Base-by-base conservation (phyloP, 1,140 invertebrate species). In the Lucilia cuprina region DNA sequence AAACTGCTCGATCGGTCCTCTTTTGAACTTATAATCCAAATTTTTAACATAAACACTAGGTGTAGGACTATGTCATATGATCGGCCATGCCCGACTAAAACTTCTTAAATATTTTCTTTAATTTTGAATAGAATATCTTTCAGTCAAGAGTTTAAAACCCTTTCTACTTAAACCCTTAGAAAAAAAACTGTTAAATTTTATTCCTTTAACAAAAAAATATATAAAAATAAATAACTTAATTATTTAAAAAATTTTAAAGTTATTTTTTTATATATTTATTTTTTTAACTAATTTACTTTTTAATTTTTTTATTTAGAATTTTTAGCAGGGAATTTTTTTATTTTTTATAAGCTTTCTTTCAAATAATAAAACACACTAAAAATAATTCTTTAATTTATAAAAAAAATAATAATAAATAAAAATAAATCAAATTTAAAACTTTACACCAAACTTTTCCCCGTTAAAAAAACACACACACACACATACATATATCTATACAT, bases 251-350 rank as follows among this genome's bases (percentile, higher is more conserved):
- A 2, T 30, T 8, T 3, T 3, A 41, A 55, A 55, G 12, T 55
- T 14, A 5, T 12, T 55, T 55, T 5, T 55, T 77, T 77, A 21
- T 17, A 19, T 41, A 19, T 78, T 50, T 80, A 19, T 41, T 41
- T 78, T 50, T 80, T 49, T 78, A 17, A n/a, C 25, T 5, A 80
- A 47, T 21, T 21, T 21, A 21, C 49, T 78, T 75, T 30, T 75
- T 78, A 19, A 60, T 78, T n/a, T 49, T 21, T 50, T 25, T 77
- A 41, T 13, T 80, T 80, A 80, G 77, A 50, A 17, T 50, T 47
- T 50, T 80, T 80, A 80, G 77, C 77, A 80, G 77, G 77, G 77
- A 80, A 25, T 21, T 80, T 80, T 77, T 78, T 19, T 19, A 78
- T 10, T 19, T 80, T 80, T 49, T n/a, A 10, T 55, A 10, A 1